A percentile compares a stretch with the other conserved stretches of the same genome.
phyloP scores from a whole-genome alignment of 2,113 vertebrate species.

The Daubentonia madagascariensis region DNA sequence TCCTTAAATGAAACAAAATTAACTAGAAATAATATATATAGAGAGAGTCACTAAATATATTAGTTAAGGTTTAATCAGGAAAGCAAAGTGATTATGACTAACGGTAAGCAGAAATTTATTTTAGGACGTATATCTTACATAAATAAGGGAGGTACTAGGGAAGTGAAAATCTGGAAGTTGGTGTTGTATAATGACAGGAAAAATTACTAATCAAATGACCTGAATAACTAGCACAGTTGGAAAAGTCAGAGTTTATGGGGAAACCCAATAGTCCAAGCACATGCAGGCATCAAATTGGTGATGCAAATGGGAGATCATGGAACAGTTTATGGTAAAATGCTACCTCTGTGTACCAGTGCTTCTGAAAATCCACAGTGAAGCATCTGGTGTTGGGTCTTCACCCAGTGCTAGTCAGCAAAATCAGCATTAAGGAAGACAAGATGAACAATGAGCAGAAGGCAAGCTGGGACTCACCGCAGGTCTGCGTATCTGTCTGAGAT shows the following conservation, averaged over 20 bases:
- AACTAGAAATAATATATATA: background rate
- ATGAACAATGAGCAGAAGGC: background rate
- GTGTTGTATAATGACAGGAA: background rate
- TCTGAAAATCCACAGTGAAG: background rate
- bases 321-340: background rate
- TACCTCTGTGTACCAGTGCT: background rate
- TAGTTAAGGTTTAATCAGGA: background rate
- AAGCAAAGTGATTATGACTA: background rate
- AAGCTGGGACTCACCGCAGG: background rate
- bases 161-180: background rate
- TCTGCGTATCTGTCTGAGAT: background rate
- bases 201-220: background rate
- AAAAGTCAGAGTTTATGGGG: background rate
- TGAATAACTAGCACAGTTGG: background rate
- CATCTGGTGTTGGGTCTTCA: too few relatives aligned
- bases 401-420: background rate
- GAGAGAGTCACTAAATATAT: background rate
- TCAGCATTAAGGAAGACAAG: background rate
- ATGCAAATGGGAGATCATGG: background rate
- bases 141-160: background rate
- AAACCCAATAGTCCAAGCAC: background rate
- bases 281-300: background rate
- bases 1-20: background rate
- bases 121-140: background rate
- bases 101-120: background rate